A percentile compares a stretch with the other conserved stretches of the same genome.
These are phyloP conservation scores for Rhodeus uyekii DNA, from an alignment of 2,797 vertebrate species.

Conservation along the genomic window DNA sequence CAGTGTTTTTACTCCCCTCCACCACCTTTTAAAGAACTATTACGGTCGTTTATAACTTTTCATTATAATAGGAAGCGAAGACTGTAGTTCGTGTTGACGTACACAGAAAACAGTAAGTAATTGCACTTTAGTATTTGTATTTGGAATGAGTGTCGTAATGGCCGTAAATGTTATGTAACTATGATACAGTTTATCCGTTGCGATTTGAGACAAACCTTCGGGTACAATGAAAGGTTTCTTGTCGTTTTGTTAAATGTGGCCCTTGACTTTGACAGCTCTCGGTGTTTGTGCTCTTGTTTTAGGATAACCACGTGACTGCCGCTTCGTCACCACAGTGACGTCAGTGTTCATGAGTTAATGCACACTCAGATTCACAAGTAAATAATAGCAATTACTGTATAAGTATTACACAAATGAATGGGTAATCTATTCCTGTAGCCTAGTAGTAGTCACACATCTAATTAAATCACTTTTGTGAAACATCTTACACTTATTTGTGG, in stretches of 20 bases:
- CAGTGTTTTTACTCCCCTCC: not conserved
- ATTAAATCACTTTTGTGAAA: not conserved
- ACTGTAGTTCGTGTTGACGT: not conserved
- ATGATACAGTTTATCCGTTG: not conserved
- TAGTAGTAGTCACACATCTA: not conserved
- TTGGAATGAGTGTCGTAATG: not conserved
- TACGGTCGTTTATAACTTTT: not conserved
- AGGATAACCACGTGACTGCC: slow-evolving; percentile 30
- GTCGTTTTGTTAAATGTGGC: not conserved
- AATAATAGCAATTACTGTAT: not conserved
- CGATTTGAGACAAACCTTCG: no score
- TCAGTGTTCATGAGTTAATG: not conserved
- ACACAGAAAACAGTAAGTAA: not conserved
- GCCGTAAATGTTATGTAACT: not conserved
- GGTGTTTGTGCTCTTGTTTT: slow-evolving; percentile 37
- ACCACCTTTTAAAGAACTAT: not conserved
- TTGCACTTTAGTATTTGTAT: not conserved
- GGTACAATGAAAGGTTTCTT: not conserved
- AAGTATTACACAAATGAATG: not conserved
- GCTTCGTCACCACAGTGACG: not conserved
- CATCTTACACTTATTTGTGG: not conserved
- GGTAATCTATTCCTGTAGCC: not conserved
- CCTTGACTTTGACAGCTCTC: not conserved
- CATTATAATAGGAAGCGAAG: not conserved
- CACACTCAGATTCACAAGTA: not conserved